Conservation (phyloP, 2,113 vertebrate genomes). For the Eulemur macaco region DNA sequence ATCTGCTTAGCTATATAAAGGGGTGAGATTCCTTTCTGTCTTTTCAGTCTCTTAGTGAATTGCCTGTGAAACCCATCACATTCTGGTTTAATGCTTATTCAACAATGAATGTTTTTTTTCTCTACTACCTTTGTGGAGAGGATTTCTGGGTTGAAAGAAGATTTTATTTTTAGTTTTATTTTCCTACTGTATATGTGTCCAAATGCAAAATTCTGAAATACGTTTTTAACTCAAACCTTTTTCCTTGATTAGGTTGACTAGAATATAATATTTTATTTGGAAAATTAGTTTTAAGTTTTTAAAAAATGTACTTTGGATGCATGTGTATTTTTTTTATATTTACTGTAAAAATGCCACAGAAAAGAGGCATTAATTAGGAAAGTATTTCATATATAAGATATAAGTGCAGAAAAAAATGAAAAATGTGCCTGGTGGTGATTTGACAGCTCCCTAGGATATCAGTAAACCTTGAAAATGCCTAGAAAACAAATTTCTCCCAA, state of each 20-base stretch:
- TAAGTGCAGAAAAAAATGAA: background rate
- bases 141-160: background rate
- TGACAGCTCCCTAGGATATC: background rate
- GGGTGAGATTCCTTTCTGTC: background rate
- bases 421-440: background rate
- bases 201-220: constrained; percentile 52
- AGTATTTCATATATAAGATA: constrained; percentile 27
- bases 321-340: background rate
- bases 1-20: background rate
- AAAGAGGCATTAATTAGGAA: background rate
- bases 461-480: constrained; percentile 12
- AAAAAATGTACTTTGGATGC: background rate
- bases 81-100: background rate
- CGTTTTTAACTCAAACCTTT: constrained; percentile 40
- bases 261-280: constrained; percentile 42
- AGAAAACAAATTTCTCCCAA: background rate
- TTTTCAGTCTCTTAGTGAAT: background rate
- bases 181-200: background rate
- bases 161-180: constrained; percentile 17
- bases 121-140: background rate
- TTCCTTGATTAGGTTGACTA: constrained; percentile 21
- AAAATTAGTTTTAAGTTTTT: constrained; percentile 43
- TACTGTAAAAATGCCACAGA: background rate
- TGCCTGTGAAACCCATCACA: background rate
- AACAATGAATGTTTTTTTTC: background rate